These are phyloP conservation scores for Cottoperca gobio DNA, from an alignment of 2,797 vertebrate species.

Conservation along the genomic window DNA sequence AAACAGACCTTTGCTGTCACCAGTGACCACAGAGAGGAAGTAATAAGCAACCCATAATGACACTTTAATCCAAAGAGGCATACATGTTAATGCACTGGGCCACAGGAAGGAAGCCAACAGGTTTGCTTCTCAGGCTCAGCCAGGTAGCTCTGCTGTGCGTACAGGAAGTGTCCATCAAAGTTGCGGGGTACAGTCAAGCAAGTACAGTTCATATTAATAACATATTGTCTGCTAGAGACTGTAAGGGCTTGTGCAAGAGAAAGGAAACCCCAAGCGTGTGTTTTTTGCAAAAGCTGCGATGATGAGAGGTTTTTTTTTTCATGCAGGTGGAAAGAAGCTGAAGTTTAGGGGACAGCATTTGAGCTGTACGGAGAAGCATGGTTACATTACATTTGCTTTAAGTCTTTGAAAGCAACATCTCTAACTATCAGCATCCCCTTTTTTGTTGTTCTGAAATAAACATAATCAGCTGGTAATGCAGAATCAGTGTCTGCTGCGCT, in stretches of 20 bases:
- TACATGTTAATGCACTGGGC: constrained; percentile 19
- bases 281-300: constrained; percentile 2
- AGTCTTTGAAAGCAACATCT: not conserved
- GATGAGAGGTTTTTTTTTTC: not conserved
- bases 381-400: not conserved
- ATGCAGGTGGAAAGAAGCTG: not conserved
- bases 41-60: constrained; percentile 60
- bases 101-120: constrained; percentile 12
- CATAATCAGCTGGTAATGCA: not conserved
- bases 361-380: not conserved
- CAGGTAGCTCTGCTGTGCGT: constrained; percentile 30
- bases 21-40: constrained; percentile 54
- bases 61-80: constrained; percentile 49
- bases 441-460: constrained; percentile 8
- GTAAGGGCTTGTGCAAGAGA: not conserved
- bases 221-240: not conserved
- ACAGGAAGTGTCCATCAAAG: constrained; percentile 10
- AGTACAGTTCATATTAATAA: not conserved
- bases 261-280: not conserved
- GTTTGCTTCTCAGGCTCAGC: constrained; percentile 18
- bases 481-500: not conserved
- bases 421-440: not conserved
- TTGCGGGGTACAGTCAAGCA: not conserved
- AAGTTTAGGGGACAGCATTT: not conserved
- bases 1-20: constrained; percentile 50